These are phyloP conservation scores for Whitmania pigra DNA, from an alignment of 1,140 invertebrate species.

Conservation along the genomic window DNA sequence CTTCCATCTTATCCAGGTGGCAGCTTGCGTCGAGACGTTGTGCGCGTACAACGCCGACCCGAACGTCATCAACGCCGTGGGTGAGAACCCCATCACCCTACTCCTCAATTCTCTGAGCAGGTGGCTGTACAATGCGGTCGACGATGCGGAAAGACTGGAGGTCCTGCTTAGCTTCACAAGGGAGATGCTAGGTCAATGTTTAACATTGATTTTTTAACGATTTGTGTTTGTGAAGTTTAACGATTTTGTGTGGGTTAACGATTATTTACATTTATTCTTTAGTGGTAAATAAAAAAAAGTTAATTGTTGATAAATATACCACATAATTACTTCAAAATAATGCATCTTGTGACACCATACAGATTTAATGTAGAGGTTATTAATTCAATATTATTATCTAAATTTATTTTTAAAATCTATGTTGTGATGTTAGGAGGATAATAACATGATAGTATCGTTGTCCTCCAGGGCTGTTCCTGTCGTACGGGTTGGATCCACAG, in stretches of 20 bases:
- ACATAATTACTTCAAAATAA: too few species aligned
- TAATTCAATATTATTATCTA: too few species aligned
- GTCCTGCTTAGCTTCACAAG: conserved; percentile 24
- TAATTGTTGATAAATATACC: too few species aligned
- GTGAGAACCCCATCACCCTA: conserved; percentile 24
- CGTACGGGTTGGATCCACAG: conserved; percentile 24
- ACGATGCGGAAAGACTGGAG: conserved; percentile 19
- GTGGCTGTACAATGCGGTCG: conserved; percentile 24
- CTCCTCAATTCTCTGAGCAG: conserved; percentile 24
- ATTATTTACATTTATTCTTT: too few species aligned
- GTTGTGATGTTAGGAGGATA: too few species aligned
- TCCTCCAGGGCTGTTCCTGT: conserved; percentile 15
- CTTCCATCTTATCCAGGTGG: conserved; percentile 9
- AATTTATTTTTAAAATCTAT: too few species aligned
- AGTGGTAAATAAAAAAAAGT: too few species aligned
- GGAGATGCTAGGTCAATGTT: conserved; percentile 13
- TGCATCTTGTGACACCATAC: too few species aligned
- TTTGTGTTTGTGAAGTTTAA: neutral
- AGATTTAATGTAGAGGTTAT: too few species aligned
- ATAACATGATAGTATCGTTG: neutral
- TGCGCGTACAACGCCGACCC: conserved; percentile 22
- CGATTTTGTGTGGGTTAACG: neutral
- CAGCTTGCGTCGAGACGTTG: conserved; percentile 16
- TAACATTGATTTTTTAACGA: neutral
- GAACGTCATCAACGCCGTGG: conserved; percentile 25